phyloP scores from a whole-genome alignment of 2,797 vertebrate genomes.

The Argentina silus region DNA sequence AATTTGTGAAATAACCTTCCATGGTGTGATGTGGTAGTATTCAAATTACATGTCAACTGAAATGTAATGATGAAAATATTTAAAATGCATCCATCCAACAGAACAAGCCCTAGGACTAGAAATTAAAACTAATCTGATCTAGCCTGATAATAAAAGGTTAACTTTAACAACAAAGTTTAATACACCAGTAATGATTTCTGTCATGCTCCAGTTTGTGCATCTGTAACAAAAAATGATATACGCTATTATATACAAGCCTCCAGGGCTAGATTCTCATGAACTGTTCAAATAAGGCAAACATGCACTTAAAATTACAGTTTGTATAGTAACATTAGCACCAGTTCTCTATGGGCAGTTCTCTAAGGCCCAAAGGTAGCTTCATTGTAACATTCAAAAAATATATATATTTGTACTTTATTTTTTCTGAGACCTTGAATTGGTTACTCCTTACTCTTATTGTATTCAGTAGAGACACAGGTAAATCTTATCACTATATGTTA shows the following conservation, averaged over 20 bases:
- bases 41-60: neutral
- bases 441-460: conserved; percentile 10
- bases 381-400: conserved; percentile 25
- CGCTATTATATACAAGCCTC: neutral
- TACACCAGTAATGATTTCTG: neutral
- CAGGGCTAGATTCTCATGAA: neutral
- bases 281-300: neutral
- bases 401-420: conserved; percentile 17
- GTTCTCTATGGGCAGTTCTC: conserved; percentile 24
- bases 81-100: neutral
- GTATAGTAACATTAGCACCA: neutral
- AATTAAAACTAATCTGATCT: neutral
- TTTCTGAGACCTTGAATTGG: conserved; percentile 9
- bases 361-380: conserved; percentile 13
- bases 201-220: neutral
- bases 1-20: neutral
- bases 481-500: conserved; percentile 21
- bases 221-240: neutral
- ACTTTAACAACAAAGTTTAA: neutral
- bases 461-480: conserved; percentile 17
- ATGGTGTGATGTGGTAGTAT: neutral
- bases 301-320: neutral
- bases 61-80: no score
- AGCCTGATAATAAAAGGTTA: neutral
- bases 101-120: neutral